Evolutionary conservation across 2,797 vertebrate genomes (phyloP), one percentile per base, ranked within the genome.

Genomic region (Pampus argenteus): DNA sequence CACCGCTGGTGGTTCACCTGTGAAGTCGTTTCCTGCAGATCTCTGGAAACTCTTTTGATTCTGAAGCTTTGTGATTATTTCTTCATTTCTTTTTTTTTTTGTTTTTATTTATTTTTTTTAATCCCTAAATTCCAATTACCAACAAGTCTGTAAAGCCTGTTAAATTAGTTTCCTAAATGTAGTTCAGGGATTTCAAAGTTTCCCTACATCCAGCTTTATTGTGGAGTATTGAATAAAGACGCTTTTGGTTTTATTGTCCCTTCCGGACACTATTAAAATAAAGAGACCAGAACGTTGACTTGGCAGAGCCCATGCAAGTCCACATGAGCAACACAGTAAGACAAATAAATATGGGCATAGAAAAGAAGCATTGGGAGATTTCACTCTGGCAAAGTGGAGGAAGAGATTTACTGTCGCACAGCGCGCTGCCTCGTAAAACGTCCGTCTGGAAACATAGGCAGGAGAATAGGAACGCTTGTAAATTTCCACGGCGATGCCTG

Each of bases 401-500:
- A 81, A 69, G 74, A 91, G 95, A 97, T 97, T 97, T 96, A 96
- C 88, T 91, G 92, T 91, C 78, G 20, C 44, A 86, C 90, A 89
- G 84, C 89, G 92, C 93, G 86, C 89, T 77, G 94, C 94, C 95
- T 95, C 94, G 88, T 98, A 96, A 97, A 97, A 95, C 83, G 94
- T 94, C 94, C 94, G 94, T 96, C 95, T 94, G 94, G 94, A 95
- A 91, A 92, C 91, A 91, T 84, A 72, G 72, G 85, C 88, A 51
- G 76, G 82, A 89, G 84, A 86, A 89, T 63, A 70, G 84, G 92
- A 93, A 92, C 84, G 93, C 95, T 95, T 96, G 95, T 97, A 96
- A 96, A 96, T 96, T 96, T 95, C 94, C 94, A 91, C 85, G 92
- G 94, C 94, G 93, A 90, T 91, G 89, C 93, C 93, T 94, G 93